A percentile compares a stretch with the other conserved stretches of the same genome.
Conservation (phyloP, 1,140 invertebrate species). For the Drosophila tsacasi region DNA sequence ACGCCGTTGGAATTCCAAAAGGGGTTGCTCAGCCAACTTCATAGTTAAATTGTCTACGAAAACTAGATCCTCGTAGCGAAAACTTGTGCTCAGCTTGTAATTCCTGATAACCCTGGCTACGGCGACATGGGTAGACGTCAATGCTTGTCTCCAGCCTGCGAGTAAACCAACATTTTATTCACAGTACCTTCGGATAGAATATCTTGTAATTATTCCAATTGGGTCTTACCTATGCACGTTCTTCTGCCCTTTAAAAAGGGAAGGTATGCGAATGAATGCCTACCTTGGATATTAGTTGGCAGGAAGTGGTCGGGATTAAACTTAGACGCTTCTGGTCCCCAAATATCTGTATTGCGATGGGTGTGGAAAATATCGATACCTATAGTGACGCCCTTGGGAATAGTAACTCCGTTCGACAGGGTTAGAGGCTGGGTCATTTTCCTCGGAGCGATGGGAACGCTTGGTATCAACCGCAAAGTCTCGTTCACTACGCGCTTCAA, state of each 20-base stretch:
- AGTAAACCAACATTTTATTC: background rate
- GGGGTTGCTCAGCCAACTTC: constrained; percentile 42
- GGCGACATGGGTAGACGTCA: constrained; percentile 47
- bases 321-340: constrained; percentile 61
- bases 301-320: constrained; percentile 78
- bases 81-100: constrained; percentile 60
- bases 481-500: too few relatives aligned
- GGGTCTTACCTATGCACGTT: constrained; percentile 62
- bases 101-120: constrained; percentile 65
- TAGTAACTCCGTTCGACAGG: too few relatives aligned
- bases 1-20: constrained; percentile 41
- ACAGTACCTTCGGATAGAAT: too few relatives aligned
- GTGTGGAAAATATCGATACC: too few relatives aligned
- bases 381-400: too few relatives aligned
- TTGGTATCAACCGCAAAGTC: too few relatives aligned
- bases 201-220: background rate
- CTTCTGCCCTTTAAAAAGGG: constrained; percentile 68
- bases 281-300: constrained; percentile 40
- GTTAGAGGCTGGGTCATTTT: too few relatives aligned
- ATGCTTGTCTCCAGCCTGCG: constrained; percentile 66
- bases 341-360: too few relatives aligned
- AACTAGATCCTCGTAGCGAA: constrained; percentile 54
- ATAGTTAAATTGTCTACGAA: constrained; percentile 50
- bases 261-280: constrained; percentile 63
- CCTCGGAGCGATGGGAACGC: too few relatives aligned